A percentile compares a stretch with the other conserved stretches of the same genome.
Conservation (phyloP, 2,888 invertebrate genomes). For the Lasioglossum lativentre region DNA sequence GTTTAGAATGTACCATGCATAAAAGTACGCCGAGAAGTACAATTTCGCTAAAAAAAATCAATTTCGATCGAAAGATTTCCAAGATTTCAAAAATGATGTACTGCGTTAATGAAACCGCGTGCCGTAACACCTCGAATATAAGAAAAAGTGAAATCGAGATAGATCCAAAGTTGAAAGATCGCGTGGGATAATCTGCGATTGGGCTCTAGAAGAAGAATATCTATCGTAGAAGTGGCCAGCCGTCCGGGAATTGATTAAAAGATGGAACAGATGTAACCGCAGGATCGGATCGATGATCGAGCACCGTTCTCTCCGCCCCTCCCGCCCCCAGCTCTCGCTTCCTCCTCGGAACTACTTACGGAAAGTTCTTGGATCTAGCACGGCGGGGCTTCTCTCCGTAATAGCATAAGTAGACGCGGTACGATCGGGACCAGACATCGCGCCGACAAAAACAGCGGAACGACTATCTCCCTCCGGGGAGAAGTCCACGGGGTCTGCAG, state of each 20-base stretch:
- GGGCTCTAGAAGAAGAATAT: not conserved
- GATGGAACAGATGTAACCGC: constrained; percentile 17
- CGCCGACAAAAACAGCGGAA: not conserved
- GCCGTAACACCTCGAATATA: not conserved
- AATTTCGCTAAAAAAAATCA: not conserved
- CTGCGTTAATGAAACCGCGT: not conserved
- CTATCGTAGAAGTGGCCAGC: not conserved
- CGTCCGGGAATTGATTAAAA: constrained; percentile 32
- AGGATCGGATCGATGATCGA: not conserved
- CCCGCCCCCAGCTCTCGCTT: not conserved
- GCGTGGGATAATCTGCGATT: not conserved
- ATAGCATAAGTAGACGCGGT: constrained; percentile 26
- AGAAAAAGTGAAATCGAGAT: not conserved
- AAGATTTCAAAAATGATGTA: not conserved
- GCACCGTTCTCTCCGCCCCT: not conserved
- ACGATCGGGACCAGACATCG: constrained; percentile 12
- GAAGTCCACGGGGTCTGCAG: not conserved
- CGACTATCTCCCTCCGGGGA: not conserved
- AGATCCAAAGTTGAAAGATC: not conserved
- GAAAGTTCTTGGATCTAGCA: not conserved
- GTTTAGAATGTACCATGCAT: too few relatives aligned
- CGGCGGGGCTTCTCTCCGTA: not conserved
- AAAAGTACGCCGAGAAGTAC: too few relatives aligned
- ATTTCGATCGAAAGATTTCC: not conserved
- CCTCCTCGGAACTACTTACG: constrained; percentile 1